These are phyloP conservation scores for Gambusia holbrooki DNA, from an alignment of 2,113 vertebrate genomes.

Conservation along the genomic window DNA sequence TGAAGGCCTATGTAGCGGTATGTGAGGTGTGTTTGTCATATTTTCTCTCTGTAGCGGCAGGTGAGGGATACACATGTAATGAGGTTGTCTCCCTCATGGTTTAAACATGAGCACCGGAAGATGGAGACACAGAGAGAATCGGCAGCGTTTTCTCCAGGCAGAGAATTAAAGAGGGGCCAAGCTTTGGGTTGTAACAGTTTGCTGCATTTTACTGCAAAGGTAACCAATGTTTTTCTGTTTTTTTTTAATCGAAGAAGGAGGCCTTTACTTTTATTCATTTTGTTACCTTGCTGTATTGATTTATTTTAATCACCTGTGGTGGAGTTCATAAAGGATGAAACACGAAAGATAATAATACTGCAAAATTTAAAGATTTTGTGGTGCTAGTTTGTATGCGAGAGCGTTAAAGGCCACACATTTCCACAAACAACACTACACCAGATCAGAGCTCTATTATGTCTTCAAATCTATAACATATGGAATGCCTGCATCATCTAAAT, in stretches of 20 bases:
- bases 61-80: slow-evolving; percentile 71
- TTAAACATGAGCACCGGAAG: slow-evolving; percentile 70
- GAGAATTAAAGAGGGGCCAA: slow-evolving; percentile 50
- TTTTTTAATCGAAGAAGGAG: background rate
- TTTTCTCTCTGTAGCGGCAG: slow-evolving; percentile 63
- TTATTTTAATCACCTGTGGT: slow-evolving; percentile 38
- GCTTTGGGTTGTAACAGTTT: slow-evolving; percentile 50
- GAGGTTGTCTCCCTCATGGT: slow-evolving; percentile 68
- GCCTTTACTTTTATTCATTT: slow-evolving; percentile 44
- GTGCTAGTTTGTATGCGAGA: background rate
- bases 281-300: slow-evolving; percentile 41
- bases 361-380: background rate
- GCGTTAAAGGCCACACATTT: background rate
- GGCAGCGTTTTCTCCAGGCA: slow-evolving; percentile 50
- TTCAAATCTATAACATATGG: background rate
- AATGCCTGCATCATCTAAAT: background rate
- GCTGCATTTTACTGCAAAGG: slow-evolving; percentile 44
- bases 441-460: background rate
- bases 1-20: slow-evolving; percentile 9
- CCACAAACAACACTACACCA: background rate
- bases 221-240: background rate
- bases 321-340: slow-evolving; percentile 25
- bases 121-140: slow-evolving; percentile 46
- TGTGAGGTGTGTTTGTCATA: slow-evolving; percentile 53
- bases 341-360: slow-evolving; percentile 10